These are phyloP conservation scores for Drosophila testacea DNA, from an alignment of 2,888 invertebrate species.

Conservation along the genomic window DNA sequence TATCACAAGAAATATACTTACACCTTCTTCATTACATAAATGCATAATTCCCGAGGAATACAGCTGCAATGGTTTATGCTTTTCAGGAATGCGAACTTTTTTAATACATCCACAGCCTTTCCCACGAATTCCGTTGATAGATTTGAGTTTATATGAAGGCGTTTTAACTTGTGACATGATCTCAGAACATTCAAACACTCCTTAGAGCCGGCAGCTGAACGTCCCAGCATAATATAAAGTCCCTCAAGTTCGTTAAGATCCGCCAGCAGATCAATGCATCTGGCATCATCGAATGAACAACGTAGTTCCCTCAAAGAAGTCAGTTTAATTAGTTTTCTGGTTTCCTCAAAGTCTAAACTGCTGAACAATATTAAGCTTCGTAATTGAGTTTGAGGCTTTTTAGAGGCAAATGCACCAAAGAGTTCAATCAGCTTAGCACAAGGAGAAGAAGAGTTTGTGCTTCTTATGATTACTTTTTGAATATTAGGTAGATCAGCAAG, in stretches of 20 bases:
- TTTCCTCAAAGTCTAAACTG: conserved; percentile 18
- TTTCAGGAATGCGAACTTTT: conserved; percentile 20
- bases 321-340: conserved; percentile 25
- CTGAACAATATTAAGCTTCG: conserved; percentile 18
- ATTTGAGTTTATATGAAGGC: conserved; percentile 32
- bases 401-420: conserved; percentile 17
- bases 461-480: conserved; percentile 22
- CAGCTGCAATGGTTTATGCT: conserved; percentile 37
- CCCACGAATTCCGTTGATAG: conserved; percentile 24
- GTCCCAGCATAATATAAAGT: conserved; percentile 35
- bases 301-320: conserved; percentile 19
- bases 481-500: conserved; percentile 32
- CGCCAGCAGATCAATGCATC: conserved; percentile 37
- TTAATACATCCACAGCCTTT: conserved; percentile 18
- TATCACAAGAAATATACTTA: not conserved
- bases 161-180: conserved; percentile 29
- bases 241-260: conserved; percentile 38
- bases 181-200: conserved; percentile 35
- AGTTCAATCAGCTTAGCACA: conserved; percentile 19
- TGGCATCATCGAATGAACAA: conserved; percentile 28
- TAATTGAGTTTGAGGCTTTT: conserved; percentile 2
- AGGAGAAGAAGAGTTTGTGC: conserved; percentile 24
- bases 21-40: conserved; percentile 28
- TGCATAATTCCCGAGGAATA: conserved; percentile 34
- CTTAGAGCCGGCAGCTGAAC: conserved; percentile 19